These are phyloP conservation scores for Oreochromis grahami DNA, from an alignment of 2,797 vertebrate species.

Conservation along the genomic window DNA sequence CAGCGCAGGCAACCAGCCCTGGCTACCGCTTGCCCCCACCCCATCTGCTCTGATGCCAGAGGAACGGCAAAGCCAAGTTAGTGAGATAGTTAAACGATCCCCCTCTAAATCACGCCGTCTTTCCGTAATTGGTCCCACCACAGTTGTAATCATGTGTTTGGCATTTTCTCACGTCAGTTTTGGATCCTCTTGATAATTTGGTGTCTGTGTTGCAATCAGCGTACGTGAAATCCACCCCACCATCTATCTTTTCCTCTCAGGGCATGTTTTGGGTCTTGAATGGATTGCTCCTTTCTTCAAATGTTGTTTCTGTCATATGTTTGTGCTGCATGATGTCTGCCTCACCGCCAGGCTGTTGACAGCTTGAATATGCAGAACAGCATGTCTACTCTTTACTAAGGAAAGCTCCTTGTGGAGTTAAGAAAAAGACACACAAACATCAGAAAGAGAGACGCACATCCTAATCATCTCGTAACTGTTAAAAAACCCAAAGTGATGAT, in stretches of 20 bases:
- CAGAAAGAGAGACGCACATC: neutral
- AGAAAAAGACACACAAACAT: constrained; percentile 22
- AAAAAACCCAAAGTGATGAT: neutral
- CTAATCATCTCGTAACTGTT: neutral
- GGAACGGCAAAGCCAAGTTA: constrained; percentile 85
- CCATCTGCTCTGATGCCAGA: constrained; percentile 81
- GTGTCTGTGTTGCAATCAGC: constrained; percentile 27
- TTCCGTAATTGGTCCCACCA: constrained; percentile 32
- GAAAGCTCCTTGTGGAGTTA: neutral
- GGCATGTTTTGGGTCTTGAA: constrained; percentile 31
- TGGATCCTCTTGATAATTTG: constrained; percentile 23
- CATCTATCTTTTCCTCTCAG: constrained; percentile 17
- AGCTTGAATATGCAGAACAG: constrained; percentile 53
- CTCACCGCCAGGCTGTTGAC: constrained; percentile 14
- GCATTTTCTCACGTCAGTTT: constrained; percentile 21
- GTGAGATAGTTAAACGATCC: constrained; percentile 70
- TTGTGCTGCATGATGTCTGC: constrained; percentile 51
- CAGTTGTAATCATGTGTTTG: constrained; percentile 40
- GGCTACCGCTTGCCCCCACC: constrained; percentile 80
- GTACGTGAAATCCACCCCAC: constrained; percentile 16
- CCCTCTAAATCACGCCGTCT: constrained; percentile 33
- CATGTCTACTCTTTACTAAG: constrained; percentile 6
- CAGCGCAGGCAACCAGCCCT: constrained; percentile 92
- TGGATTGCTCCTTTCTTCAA: neutral
- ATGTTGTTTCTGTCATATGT: constrained; percentile 1